Conservation (phyloP, 2,113 vertebrate genomes). For the Myocastor coypus region DNA sequence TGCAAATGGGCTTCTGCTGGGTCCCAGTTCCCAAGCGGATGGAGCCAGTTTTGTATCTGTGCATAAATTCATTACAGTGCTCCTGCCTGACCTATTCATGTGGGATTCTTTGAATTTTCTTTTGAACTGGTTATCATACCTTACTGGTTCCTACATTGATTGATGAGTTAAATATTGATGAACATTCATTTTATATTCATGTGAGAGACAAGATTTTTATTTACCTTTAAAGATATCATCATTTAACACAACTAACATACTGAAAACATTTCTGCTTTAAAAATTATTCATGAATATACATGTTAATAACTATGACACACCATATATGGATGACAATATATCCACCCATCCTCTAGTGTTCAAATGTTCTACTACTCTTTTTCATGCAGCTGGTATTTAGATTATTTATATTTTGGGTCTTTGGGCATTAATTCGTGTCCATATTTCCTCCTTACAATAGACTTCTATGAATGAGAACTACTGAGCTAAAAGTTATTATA, state of each 20-base stretch:
- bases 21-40: neutral
- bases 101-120: conserved; percentile 18
- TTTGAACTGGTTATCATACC: conserved; percentile 20
- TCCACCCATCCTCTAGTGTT: neutral
- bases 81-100: neutral
- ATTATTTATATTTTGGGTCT: neutral
- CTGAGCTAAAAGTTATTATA: neutral
- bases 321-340: neutral
- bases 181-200: neutral
- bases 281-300: neutral
- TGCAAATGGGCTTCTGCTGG: neutral
- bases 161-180: conserved; percentile 10
- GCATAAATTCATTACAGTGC: conserved; percentile 31
- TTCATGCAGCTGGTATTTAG: neutral
- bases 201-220: neutral
- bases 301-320: neutral
- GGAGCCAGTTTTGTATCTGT: conserved; percentile 35
- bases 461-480: neutral
- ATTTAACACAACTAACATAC: neutral
- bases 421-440: neutral
- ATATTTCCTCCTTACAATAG: neutral
- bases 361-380: neutral
- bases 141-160: neutral
- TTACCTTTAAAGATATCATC: neutral
- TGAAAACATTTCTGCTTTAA: neutral